Evolutionary conservation across 1,140 invertebrate species (phyloP), one percentile per base, ranked within the genome.

Genomic region (Helicoverpa zea): DNA sequence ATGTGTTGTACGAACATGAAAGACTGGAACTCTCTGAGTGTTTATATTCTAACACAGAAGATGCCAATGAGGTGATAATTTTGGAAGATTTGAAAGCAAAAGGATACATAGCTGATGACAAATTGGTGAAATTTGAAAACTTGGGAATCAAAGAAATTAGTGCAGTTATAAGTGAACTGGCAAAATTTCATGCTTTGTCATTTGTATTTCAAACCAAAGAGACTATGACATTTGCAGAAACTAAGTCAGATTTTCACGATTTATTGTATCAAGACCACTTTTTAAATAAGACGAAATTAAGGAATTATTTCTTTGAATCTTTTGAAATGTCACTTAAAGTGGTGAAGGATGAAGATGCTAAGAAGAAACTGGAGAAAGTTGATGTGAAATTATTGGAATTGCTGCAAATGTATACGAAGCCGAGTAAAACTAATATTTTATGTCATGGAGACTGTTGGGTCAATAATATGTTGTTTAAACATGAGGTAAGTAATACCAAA

Each of bases 371-470:
- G 43, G 81, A 83, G 23, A 54, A 73, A 74, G 64, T 91, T 13
- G 82, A 87, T 79, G 70, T 75, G 2, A 88, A 89, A 56, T 47
- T 94, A 29, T 79, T 94, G 74, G 82, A 90, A 4, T 73, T 93
- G 54, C 74, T 94, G 35, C 90, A 86, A 84, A 80, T 47, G 18
- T 94, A 86, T 75, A 81, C 83, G 2, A 80, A 81, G 76, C 86
- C 91, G 30, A 83, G 75, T 56, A 86, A 89, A 61, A 84, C 80
- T 18, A 94, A 88, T 74, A 92, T 94, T 9, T 85, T 94, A 56
- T 94, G 93, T 74, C 93, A 94, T 79, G 93, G 93, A 43, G 93
- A 94, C 70, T 93, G 87, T 78, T 94, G 92, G 93, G 86, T 92
- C 3, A 94, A 93, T 78, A 94, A 94, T 84, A 91, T 93, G 51